phyloP scores from a whole-genome alignment of 92 coral and sea anemone species.

The Micromussa lordhowensis region DNA sequence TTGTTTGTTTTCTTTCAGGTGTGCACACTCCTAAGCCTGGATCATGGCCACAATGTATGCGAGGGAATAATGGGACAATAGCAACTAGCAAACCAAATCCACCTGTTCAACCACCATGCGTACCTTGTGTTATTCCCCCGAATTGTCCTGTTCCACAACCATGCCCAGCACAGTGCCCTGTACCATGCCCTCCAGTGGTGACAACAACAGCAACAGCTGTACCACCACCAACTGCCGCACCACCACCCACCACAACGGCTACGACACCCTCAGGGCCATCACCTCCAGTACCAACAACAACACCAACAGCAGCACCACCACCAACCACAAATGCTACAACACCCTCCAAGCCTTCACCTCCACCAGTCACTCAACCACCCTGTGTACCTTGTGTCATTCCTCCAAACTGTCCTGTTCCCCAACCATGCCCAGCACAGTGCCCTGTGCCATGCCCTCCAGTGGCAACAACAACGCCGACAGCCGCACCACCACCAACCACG shows the following conservation, averaged over 20 bases:
- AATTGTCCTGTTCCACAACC: constrained; percentile 65
- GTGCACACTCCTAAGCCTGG: constrained; percentile 59
- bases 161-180: constrained; percentile 62
- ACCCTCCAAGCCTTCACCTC: constrained; percentile 8
- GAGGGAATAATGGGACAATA: constrained; percentile 87
- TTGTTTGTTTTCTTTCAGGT: constrained; percentile 36
- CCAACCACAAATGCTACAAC: constrained; percentile 23
- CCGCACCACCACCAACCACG: constrained; percentile 37
- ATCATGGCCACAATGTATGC: constrained; percentile 70
- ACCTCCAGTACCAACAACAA: constrained; percentile 9
- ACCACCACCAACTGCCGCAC: constrained; percentile 35
- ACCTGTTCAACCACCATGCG: constrained; percentile 55
- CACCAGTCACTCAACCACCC: constrained; percentile 33
- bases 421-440: constrained; percentile 62
- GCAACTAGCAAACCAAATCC: constrained; percentile 95
- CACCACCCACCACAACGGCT: constrained; percentile 25
- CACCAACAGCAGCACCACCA: constrained; percentile 18
- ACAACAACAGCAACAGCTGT: constrained; percentile 27
- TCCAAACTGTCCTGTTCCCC: constrained; percentile 59
- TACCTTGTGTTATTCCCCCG: constrained; percentile 66
- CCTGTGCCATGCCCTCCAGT: constrained; percentile 68
- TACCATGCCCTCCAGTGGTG: constrained; percentile 59
- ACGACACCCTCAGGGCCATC: constrained; percentile 16
- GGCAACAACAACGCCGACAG: constrained; percentile 23
- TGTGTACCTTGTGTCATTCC: constrained; percentile 73